Conservation (phyloP, 2,113 vertebrate genomes). For the Embiotoca jacksoni region DNA sequence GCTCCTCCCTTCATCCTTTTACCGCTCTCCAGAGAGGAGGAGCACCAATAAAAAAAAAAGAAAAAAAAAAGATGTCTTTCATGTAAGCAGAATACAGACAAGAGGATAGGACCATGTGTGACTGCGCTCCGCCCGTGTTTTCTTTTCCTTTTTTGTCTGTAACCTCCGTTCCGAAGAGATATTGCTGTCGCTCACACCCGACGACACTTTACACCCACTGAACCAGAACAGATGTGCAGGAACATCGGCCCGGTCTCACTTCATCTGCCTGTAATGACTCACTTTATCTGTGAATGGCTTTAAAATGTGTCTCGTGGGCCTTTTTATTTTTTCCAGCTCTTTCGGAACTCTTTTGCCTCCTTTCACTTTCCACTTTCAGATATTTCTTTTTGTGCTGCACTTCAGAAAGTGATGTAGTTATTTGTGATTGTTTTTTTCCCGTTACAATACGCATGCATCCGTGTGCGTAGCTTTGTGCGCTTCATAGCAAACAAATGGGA, state of each 20-base stretch:
- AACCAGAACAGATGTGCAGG: slow-evolving; percentile 59
- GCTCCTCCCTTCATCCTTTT: slow-evolving; percentile 33
- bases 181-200: slow-evolving; percentile 9
- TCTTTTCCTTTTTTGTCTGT: slow-evolving; percentile 4
- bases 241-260: slow-evolving; percentile 51
- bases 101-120: slow-evolving; percentile 41
- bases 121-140: slow-evolving; percentile 4
- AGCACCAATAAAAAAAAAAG: slow-evolving; percentile 34
- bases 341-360: slow-evolving; percentile 3
- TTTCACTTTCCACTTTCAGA: slow-evolving; percentile 18
- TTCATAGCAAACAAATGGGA: too few relatives aligned
- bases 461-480: too few relatives aligned
- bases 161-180: slow-evolving; percentile 20
- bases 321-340: background rate
- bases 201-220: slow-evolving; percentile 33
- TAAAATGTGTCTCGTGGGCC: slow-evolving; percentile 33
- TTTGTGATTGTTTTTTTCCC: background rate
- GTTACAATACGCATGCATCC: too few relatives aligned
- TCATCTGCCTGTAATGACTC: slow-evolving; percentile 55
- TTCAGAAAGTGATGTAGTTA: slow-evolving; percentile 5
- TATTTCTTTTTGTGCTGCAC: background rate
- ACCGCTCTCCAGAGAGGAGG: slow-evolving; percentile 32
- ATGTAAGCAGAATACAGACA: slow-evolving; percentile 58
- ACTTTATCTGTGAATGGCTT: slow-evolving; percentile 47
- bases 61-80: slow-evolving; percentile 51